These are phyloP conservation scores for Lepidurus couesii DNA, from an alignment of 1,140 invertebrate genomes.

Conservation along the genomic window DNA sequence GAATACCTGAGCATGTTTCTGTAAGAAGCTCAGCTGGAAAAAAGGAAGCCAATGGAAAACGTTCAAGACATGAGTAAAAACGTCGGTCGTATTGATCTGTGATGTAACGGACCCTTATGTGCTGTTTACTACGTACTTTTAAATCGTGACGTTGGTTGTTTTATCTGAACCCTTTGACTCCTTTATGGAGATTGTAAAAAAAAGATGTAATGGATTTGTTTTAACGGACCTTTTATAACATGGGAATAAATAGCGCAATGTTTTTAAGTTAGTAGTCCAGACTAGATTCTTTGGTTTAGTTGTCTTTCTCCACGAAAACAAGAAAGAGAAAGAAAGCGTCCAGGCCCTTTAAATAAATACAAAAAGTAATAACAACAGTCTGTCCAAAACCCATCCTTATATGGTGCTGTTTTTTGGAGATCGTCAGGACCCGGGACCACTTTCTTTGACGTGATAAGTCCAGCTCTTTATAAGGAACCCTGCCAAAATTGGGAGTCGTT, in stretches of 20 bases:
- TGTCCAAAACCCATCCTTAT: slow-evolving; percentile 9
- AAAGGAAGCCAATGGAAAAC: background rate
- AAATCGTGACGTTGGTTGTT: background rate
- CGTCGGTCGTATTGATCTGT: slow-evolving; percentile 18
- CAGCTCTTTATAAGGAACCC: background rate
- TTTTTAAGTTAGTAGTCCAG: background rate
- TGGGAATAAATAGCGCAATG: background rate
- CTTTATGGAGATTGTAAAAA: background rate
- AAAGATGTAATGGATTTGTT: background rate
- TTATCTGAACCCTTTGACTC: background rate
- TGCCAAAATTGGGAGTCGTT: background rate
- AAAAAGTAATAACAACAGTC: background rate
- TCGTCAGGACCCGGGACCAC: background rate
- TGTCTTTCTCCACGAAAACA: background rate
- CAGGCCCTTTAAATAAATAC: background rate
- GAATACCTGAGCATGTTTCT: slow-evolving; percentile 11
- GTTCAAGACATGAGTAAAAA: background rate
- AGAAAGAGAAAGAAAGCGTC: background rate
- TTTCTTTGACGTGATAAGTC: background rate
- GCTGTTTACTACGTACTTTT: slow-evolving; percentile 1
- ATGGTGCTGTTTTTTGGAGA: background rate
- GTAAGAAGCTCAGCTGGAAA: slow-evolving; percentile 26
- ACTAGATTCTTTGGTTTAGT: background rate
- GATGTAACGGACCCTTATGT: slow-evolving; percentile 1
- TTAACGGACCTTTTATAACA: background rate